Percentiles rank a stretch among this genome's conserved stretches.
Evolutionary conservation across 2,113 vertebrate species (phyloP).

Genomic region (Channa maculata): DNA sequence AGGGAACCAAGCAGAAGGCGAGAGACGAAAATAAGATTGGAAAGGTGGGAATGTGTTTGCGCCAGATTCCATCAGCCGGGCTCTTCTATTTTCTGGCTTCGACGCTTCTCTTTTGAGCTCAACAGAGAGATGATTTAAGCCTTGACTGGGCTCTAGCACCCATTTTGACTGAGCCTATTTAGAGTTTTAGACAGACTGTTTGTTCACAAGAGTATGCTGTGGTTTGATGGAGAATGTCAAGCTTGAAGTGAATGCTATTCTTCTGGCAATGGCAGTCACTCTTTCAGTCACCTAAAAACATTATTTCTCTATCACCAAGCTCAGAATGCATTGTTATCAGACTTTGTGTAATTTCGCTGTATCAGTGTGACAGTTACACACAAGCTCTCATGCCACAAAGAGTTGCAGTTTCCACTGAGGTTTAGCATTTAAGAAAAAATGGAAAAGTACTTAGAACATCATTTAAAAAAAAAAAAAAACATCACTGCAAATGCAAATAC

Average conservation of each 20-base stretch:
- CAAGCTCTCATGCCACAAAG: slow-evolving; percentile 27
- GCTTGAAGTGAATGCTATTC: slow-evolving; percentile 70
- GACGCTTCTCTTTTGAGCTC: slow-evolving; percentile 79
- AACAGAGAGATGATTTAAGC: slow-evolving; percentile 82
- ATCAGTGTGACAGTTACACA: slow-evolving; percentile 44
- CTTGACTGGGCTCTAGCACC: slow-evolving; percentile 78
- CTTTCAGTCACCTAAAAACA: slow-evolving; percentile 68
- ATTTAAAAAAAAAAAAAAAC: slow-evolving; percentile 78
- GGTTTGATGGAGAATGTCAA: slow-evolving; percentile 78
- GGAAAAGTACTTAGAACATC: slow-evolving; percentile 60
- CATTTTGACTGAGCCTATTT: slow-evolving; percentile 80
- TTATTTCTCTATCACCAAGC: slow-evolving; percentile 64
- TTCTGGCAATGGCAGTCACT: slow-evolving; percentile 55
- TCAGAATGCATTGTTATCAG: slow-evolving; percentile 50
- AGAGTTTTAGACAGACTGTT: slow-evolving; percentile 79
- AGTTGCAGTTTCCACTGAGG: slow-evolving; percentile 20
- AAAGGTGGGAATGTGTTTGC: slow-evolving; percentile 83
- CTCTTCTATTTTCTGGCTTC: slow-evolving; percentile 80
- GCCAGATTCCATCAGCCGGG: slow-evolving; percentile 83
- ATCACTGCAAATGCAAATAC: slow-evolving; percentile 78
- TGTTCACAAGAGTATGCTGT: slow-evolving; percentile 74
- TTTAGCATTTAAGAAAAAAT: slow-evolving; percentile 30
- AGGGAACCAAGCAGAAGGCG: slow-evolving; percentile 79
- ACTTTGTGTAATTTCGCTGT: slow-evolving; percentile 58
- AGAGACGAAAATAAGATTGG: slow-evolving; percentile 84